Base-by-base conservation (phyloP, 1,140 invertebrate genomes). In the Hyles vespertilio region DNA sequence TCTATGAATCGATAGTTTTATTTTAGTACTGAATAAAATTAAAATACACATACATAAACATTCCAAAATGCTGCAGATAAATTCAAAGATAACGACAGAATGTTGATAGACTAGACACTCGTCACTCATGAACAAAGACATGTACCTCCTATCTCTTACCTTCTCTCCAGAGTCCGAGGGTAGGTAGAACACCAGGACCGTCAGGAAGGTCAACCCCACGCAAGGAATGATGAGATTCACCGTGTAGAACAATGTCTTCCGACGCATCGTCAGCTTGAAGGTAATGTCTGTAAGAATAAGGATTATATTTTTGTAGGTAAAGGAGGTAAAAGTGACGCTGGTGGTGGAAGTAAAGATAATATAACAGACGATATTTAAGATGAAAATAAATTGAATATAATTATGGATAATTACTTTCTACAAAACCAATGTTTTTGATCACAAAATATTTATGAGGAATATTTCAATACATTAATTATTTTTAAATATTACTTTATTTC, bases 121-220 rank as follows among this genome's bases (percentile, higher is more conserved):
- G 10, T 47, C 54, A 47, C 54, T 47, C 46, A 10, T 33, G 8
- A 34, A 48, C 8, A 8, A 48, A 47, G 22, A 48, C 11, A 11
- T 12, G n/a, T 22, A 50, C 56, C 12, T n/a, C 12, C 22, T 22
- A 22, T n/a, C 9, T 47, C 61, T 92, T 89, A 96, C 96, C 93
- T 99, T 99, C 91, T 99, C 98, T 50, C 97, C 98, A 75, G 96
- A 98, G 89, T 99, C 98, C 10, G 98, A 99, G 51, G 98, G 98
- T 68, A 99, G 91, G 85, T 99, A 99, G 91, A 99, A 99, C 9
- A 98, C 98, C 34, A 99, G 92, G 3, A 99, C 97, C 3, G 98
- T 99, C 58, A 99, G 92, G 90, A 99, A 99, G 3, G 98, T 99
- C 67, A 98, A 97, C 51, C 96, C 97, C 92, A 98, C 98, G 74